Evolutionary conservation across 1,140 invertebrate species (phyloP).

Genomic region (Alviniconcha marisindica): DNA sequence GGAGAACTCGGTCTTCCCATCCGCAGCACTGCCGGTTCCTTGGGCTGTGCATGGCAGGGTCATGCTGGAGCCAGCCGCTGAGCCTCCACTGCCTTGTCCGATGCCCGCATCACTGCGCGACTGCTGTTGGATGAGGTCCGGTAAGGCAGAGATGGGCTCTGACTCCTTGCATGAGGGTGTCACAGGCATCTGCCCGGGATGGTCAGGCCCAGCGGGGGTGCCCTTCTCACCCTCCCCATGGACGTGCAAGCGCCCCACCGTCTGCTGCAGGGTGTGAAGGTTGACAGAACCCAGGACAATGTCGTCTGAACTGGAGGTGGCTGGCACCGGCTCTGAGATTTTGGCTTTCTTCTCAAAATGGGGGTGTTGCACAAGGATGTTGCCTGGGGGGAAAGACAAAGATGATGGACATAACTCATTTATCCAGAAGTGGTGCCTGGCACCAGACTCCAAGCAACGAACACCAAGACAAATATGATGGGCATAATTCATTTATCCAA

Average conservation of each 20-base stretch:
- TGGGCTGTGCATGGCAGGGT: background rate
- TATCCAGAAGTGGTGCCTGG: too few relatives aligned
- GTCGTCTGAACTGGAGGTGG: slow-evolving; percentile 43
- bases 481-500: too few relatives aligned
- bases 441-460: too few relatives aligned
- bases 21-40: background rate
- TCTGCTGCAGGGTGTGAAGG: slow-evolving; percentile 51
- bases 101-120: slow-evolving; percentile 34
- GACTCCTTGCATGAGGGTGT: background rate
- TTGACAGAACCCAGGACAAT: slow-evolving; percentile 52
- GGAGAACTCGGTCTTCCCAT: background rate
- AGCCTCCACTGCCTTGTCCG: background rate
- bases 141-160: slow-evolving; percentile 39
- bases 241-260: slow-evolving; percentile 49
- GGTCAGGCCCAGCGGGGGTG: background rate
- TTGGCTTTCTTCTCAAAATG: slow-evolving; percentile 42
- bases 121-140: slow-evolving; percentile 57
- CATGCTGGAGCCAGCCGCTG: background rate
- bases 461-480: too few relatives aligned
- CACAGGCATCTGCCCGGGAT: slow-evolving; percentile 2
- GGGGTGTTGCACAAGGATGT: slow-evolving; percentile 51
- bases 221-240: slow-evolving; percentile 35
- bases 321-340: background rate
- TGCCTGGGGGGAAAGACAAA: too few relatives aligned
- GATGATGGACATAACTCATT: too few relatives aligned